Base-by-base conservation (phyloP, 2,113 vertebrate species). In the Lepus europaeus region DNA sequence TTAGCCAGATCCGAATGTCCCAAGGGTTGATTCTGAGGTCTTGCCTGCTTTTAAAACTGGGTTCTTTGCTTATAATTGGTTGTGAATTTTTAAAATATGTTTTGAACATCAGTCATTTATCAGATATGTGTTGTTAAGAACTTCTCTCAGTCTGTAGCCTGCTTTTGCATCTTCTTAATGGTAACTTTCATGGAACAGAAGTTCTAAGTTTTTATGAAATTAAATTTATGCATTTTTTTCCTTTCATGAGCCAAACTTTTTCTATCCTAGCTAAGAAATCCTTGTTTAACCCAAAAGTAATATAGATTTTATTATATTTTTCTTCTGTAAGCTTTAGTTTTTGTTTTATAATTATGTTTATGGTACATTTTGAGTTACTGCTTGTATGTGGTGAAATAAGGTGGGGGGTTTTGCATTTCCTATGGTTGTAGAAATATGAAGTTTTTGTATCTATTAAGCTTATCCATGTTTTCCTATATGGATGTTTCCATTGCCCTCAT, bases 301-400 rank as follows among this genome's bases (percentile, higher is more conserved):
- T 2, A 72, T 25, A 77, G 9, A 63, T 86, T 94, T 45, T 83
- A n/a, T 66, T 36, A 17, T 61, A 0, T 70, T 88, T 91, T 91
- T 89, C 81, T 81, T 86, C 63, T 69, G 11, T 63, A 29, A 64
- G 53, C 36, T 78, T 73, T 91, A 94, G 17, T 69, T 97, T 91
- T 56, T 23, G 83, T 81, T 92, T 96, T 85, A 72, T 5, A 33
- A 59, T 68, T 85, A 72, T 29, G 22, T 49, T 72, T 85, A 16
- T 77, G n/a, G 72, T 68, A 68, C 29, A 36, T 53, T 93, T 89
- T 73, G 66, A 92, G 63, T 84, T 95, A 36, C n/a, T 61, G 9
- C 77, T 87, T 77, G 2, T n/a, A n/a, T 63, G 31, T 81, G 51
- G 12, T 64, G 0, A 6, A 49, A 4, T 69, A n/a, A 61, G 9